These are phyloP conservation scores for Apodemus speciosus DNA, from an alignment of 2,113 vertebrate species.

Conservation along the genomic window DNA sequence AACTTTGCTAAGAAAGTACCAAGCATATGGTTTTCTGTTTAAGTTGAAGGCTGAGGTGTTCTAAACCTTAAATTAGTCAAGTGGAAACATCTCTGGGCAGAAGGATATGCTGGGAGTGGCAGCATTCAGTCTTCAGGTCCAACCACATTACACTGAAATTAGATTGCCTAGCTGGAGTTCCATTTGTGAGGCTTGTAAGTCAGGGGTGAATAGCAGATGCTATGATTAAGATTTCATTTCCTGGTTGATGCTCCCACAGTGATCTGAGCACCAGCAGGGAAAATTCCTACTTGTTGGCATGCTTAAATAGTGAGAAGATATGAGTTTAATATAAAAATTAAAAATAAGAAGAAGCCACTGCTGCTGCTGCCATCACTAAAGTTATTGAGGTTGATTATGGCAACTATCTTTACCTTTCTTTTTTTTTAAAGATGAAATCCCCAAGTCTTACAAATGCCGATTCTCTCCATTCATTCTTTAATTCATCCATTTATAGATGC, in stretches of 20 bases:
- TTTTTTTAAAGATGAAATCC: constrained; percentile 14
- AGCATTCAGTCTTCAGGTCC: constrained; percentile 14
- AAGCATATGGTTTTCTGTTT: constrained; percentile 56
- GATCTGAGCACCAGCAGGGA: constrained; percentile 53
- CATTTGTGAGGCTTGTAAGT: constrained; percentile 66
- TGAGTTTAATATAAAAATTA: constrained; percentile 53
- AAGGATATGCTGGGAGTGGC: background rate
- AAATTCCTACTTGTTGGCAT: constrained; percentile 49
- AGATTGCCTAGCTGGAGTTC: constrained; percentile 54
- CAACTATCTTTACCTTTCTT: background rate
- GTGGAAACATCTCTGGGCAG: constrained; percentile 17
- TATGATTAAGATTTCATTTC: constrained; percentile 75
- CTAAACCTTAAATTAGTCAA: constrained; percentile 54
- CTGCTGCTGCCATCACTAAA: constrained; percentile 8
- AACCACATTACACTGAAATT: constrained; percentile 59
- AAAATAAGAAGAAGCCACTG: constrained; percentile 48
- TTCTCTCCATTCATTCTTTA: background rate
- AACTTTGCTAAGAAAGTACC: constrained; percentile 1
- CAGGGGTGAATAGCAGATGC: constrained; percentile 63
- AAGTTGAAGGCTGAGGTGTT: constrained; percentile 28
- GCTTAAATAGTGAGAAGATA: constrained; percentile 42
- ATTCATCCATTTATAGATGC: background rate
- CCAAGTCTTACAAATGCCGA: background rate
- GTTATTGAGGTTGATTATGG: background rate
- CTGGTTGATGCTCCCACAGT: constrained; percentile 58